Percentiles rank a stretch among this genome's conserved stretches.
phyloP scores from a whole-genome alignment of 2,797 vertebrate genomes.

The Platalea minor region DNA sequence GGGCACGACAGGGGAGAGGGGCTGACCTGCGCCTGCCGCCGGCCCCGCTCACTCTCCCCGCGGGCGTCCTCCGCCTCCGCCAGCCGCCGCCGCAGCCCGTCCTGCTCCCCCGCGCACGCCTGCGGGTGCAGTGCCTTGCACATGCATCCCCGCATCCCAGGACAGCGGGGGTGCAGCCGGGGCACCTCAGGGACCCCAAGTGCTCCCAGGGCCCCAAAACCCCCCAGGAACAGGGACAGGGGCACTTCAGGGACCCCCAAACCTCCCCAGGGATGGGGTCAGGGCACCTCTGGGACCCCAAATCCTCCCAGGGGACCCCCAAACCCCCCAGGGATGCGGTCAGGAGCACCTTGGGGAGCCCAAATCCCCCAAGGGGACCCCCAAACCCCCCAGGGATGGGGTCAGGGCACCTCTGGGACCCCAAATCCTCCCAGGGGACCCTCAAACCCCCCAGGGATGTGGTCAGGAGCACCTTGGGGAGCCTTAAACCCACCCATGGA shows the following conservation, averaged over 20 bases:
- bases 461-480: background rate
- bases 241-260: no score
- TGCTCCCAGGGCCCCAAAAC: background rate
- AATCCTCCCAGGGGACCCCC: background rate
- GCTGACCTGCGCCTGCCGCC: background rate
- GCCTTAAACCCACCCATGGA: no score
- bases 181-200: no score
- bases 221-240: background rate
- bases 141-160: background rate
- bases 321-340: background rate
- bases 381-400: background rate
- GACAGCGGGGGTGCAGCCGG: background rate
- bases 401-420: no score
- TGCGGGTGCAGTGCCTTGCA: background rate
- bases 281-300: background rate
- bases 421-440: background rate
- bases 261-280: no score
- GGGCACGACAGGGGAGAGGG: background rate
- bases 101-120: background rate
- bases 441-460: background rate
- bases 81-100: background rate
- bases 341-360: no score
- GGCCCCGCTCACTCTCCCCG: background rate
- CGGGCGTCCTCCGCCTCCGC: background rate
- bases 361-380: no score